These are phyloP conservation scores for Periplaneta americana DNA, from an alignment of 1,140 invertebrate species.

Conservation along the genomic window DNA sequence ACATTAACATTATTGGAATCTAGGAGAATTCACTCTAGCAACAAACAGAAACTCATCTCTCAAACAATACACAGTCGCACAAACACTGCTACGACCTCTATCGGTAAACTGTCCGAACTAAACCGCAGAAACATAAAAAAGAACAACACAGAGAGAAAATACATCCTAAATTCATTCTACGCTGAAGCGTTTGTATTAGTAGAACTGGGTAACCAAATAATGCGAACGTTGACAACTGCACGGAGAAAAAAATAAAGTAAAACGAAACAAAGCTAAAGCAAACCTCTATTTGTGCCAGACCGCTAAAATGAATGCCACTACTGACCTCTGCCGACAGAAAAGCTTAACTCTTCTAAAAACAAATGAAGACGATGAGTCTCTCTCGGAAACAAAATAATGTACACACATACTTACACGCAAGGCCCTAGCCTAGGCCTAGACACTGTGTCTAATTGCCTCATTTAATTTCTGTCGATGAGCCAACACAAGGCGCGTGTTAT, in stretches of 20 bases:
- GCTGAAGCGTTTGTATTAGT: background rate
- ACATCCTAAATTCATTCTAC: background rate
- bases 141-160: background rate
- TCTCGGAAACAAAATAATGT: background rate
- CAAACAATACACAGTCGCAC: background rate
- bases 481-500: background rate
- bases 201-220: background rate
- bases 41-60: background rate
- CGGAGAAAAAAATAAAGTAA: too few relatives aligned
- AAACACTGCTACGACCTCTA: background rate
- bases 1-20: background rate
- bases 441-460: background rate
- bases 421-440: background rate
- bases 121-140: background rate
- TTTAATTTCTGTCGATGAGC: background rate
- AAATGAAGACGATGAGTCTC: background rate
- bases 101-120: background rate
- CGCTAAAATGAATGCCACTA: background rate
- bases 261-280: background rate
- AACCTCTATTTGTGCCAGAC: background rate
- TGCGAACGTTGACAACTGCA: background rate
- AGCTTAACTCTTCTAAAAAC: background rate
- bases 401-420: background rate
- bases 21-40: background rate
- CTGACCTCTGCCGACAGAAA: background rate